phyloP scores from a whole-genome alignment of 2,797 vertebrate species.

The Pteropus rufus region DNA sequence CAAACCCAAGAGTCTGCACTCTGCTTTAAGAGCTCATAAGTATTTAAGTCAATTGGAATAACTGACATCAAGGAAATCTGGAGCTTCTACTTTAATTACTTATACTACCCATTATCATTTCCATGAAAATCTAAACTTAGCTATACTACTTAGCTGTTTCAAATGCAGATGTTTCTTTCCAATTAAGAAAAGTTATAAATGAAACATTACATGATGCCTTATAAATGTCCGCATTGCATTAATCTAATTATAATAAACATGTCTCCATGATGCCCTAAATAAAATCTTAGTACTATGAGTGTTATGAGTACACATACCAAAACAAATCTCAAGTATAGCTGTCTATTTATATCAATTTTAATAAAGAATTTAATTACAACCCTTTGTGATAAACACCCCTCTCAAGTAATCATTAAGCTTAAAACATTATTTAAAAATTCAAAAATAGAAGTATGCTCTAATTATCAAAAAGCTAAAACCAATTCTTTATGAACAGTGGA shows the following conservation, averaged over 20 bases:
- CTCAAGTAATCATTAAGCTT: neutral
- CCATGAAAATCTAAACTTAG: neutral
- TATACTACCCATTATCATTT: neutral
- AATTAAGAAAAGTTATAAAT: neutral
- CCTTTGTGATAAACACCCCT: neutral
- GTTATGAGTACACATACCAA: neutral
- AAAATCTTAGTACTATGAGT: neutral
- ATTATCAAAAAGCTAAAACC: neutral
- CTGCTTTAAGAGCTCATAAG: neutral
- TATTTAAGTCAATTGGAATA: neutral
- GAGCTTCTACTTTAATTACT: neutral
- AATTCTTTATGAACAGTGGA: neutral
- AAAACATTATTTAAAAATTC: constrained; percentile 2
- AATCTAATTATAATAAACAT: neutral
- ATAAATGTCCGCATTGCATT: neutral
- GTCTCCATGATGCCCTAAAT: neutral
- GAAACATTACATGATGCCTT: neutral
- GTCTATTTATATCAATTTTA: neutral
- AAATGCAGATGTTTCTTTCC: neutral
- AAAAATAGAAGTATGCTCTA: neutral
- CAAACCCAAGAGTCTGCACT: neutral
- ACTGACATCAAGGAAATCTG: neutral
- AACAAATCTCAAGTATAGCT: neutral
- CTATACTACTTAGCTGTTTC: neutral
- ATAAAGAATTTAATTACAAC: neutral